A percentile compares a stretch with the other conserved stretches of the same genome.
phyloP scores from a whole-genome alignment of 2,888 invertebrate genomes.

The Polydrusus pterygomalis region DNA sequence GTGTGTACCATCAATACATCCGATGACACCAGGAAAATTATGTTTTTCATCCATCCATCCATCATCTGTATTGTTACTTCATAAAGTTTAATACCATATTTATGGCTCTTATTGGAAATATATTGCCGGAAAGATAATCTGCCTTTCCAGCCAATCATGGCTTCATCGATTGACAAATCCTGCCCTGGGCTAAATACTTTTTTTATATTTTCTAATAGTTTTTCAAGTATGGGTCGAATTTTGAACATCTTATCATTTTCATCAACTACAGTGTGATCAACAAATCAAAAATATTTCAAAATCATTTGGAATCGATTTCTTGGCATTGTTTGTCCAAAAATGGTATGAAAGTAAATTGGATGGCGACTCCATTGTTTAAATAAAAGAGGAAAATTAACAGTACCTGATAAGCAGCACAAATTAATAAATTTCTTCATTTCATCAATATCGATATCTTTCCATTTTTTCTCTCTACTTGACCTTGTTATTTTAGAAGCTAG shows the following conservation, averaged over 20 bases:
- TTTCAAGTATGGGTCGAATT: neutral
- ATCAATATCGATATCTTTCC: no score
- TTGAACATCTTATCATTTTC: neutral
- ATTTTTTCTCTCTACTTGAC: neutral
- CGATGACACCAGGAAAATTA: neutral
- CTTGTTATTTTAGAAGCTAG: neutral
- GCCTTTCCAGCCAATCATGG: constrained; percentile 1
- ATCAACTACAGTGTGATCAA: constrained; percentile 1
- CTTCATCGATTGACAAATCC: neutral
- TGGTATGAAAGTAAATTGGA: constrained; percentile 16
- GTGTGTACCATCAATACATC: neutral
- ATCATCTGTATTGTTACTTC: neutral
- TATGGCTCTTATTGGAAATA: neutral
- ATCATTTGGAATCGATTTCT: constrained; percentile 27
- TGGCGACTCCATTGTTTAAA: constrained; percentile 10
- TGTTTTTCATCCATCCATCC: neutral
- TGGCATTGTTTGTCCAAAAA: constrained; percentile 19
- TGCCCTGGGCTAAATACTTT: neutral
- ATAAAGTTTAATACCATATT: neutral
- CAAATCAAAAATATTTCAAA: neutral
- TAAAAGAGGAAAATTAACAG: constrained; percentile 3
- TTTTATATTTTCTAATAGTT: neutral
- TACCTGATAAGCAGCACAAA: no score
- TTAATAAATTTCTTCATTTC: no score
- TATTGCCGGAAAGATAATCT: neutral